Percentiles rank a stretch among this genome's conserved stretches.
Evolutionary conservation across 1,140 invertebrate species (phyloP).

Genomic region (Zophobas atratus): DNA sequence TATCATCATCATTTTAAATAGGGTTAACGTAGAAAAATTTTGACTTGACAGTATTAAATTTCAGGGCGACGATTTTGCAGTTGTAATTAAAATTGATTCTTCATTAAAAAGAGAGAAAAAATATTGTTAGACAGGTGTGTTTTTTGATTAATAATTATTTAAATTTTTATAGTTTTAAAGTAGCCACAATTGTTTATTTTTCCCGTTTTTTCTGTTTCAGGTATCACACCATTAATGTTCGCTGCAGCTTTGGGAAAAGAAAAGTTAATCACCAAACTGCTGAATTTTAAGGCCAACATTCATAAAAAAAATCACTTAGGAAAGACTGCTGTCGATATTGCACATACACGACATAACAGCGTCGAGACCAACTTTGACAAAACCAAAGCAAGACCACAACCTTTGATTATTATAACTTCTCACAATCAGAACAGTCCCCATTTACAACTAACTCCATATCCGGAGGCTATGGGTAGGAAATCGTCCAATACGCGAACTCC

Average conservation of each 20-base stretch:
- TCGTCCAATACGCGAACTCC: slow-evolving; percentile 52
- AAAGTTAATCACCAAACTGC: slow-evolving; percentile 52
- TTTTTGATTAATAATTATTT: too few species aligned
- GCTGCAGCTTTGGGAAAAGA: slow-evolving; percentile 60
- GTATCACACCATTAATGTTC: slow-evolving; percentile 63
- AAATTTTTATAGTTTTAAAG: too few species aligned
- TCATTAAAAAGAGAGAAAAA: too few species aligned
- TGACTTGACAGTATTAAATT: too few species aligned
- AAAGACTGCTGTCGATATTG: slow-evolving; percentile 55
- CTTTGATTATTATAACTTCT: slow-evolving; percentile 37
- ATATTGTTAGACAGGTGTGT: too few species aligned
- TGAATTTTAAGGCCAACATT: slow-evolving; percentile 56
- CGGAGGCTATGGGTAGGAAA: slow-evolving; percentile 25
- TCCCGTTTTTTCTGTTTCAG: slow-evolving; percentile 54
- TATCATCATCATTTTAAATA: too few species aligned
- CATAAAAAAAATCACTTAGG: slow-evolving; percentile 55
- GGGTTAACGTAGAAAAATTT: too few species aligned
- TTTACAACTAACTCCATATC: slow-evolving; percentile 27
- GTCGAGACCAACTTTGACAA: slow-evolving; percentile 15
- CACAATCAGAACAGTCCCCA: slow-evolving; percentile 21
- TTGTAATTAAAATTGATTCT: too few species aligned
- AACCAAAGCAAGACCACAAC: slow-evolving; percentile 24
- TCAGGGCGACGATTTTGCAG: too few species aligned
- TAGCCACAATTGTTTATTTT: slow-evolving; percentile 20
- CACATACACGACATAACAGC: slow-evolving; percentile 37